These are phyloP conservation scores for Agelastica alni DNA, from an alignment of 2,888 invertebrate species.

Conservation along the genomic window DNA sequence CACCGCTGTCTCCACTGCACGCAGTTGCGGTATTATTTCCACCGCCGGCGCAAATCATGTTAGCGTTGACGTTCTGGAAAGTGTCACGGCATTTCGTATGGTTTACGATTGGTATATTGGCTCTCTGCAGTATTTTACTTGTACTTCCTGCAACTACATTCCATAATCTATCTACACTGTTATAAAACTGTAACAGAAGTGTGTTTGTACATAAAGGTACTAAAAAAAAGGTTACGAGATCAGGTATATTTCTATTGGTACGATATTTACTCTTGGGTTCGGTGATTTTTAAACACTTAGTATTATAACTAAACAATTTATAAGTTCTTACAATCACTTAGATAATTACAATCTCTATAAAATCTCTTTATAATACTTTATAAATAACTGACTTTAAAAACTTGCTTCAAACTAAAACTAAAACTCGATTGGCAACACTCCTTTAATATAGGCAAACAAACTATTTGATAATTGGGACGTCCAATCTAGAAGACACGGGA, in stretches of 20 bases:
- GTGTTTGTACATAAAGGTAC: background rate
- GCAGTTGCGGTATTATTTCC: constrained; percentile 56
- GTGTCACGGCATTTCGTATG: constrained; percentile 44
- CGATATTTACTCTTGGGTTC: too few species aligned
- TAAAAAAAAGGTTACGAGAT: background rate
- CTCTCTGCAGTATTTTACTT: constrained; percentile 53
- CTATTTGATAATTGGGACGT: too few species aligned
- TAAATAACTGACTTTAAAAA: too few species aligned
- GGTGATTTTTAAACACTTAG: too few species aligned
- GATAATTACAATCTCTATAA: too few species aligned
- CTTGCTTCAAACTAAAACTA: constrained; percentile 55
- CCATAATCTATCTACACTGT: background rate
- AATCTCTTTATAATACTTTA: too few species aligned
- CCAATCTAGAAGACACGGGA: too few species aligned
- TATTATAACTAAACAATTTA: background rate
- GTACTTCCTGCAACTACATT: constrained; percentile 38
- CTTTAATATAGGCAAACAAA: too few species aligned
- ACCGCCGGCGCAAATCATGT: constrained; percentile 69
- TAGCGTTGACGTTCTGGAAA: constrained; percentile 42
- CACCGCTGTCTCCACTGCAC: constrained; percentile 70
- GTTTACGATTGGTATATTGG: constrained; percentile 51
- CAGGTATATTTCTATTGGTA: background rate
- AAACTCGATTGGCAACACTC: too few species aligned
- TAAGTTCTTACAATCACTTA: too few species aligned
- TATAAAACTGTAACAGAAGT: background rate